These are phyloP conservation scores for Marmota flaviventris DNA, from an alignment of 2,113 vertebrate species.

Conservation along the genomic window DNA sequence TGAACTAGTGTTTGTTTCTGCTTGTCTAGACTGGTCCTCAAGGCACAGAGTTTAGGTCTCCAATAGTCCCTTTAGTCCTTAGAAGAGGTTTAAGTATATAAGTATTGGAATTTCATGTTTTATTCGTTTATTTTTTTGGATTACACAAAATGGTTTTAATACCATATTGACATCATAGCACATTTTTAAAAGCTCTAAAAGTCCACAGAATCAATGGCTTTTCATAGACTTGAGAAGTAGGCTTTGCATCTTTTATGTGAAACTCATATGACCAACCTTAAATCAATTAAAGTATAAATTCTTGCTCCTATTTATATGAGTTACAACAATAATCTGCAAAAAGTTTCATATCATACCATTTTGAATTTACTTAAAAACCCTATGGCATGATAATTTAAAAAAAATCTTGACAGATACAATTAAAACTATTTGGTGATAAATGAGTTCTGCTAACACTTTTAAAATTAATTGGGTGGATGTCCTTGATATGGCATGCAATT, in stretches of 20 bases:
- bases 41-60: neutral
- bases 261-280: neutral
- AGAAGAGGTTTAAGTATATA: neutral
- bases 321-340: slow-evolving; percentile 31
- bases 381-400: slow-evolving; percentile 25
- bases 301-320: neutral
- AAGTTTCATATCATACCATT: neutral
- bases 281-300: slow-evolving; percentile 30
- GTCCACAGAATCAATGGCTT: slow-evolving; percentile 3
- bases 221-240: slow-evolving; percentile 38
- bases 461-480: slow-evolving; percentile 58
- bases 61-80: neutral
- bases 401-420: slow-evolving; percentile 10
- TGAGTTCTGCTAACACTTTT: slow-evolving; percentile 72
- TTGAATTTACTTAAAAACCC: slow-evolving; percentile 47
- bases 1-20: neutral
- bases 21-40: neutral
- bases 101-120: slow-evolving; percentile 18
- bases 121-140: neutral
- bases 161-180: slow-evolving; percentile 12
- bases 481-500: slow-evolving; percentile 65
- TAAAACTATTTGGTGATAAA: slow-evolving; percentile 35
- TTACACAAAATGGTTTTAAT: slow-evolving; percentile 20
- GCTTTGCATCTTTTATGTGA: neutral
- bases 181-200: slow-evolving; percentile 52